phyloP scores from a whole-genome alignment of 2,797 vertebrate species.

The Sebastes wilsoni region DNA sequence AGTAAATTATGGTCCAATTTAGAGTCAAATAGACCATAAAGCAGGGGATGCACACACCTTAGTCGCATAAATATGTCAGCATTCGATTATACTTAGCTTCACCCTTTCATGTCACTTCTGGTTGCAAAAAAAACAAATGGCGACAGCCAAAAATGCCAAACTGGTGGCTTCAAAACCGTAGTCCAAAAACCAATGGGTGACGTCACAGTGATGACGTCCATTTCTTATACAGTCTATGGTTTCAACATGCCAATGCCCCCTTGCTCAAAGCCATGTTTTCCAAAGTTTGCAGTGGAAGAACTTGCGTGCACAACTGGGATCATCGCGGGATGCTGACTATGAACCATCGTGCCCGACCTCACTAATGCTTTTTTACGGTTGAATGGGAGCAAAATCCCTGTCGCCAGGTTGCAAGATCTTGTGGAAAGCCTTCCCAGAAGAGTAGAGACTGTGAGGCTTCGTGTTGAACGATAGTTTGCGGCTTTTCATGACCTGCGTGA shows the following conservation, averaged over 20 bases:
- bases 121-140: no score
- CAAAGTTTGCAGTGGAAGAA: background rate
- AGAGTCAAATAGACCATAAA: no score
- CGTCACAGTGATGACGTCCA: rapidly evolving
- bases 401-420: background rate
- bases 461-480: background rate
- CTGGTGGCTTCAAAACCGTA: no score
- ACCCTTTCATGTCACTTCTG: no score
- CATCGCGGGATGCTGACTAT: background rate
- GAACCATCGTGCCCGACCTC: background rate
- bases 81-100: no score
- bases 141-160: no score
- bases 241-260: background rate
- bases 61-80: no score
- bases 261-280: background rate
- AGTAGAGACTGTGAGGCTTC: background rate
- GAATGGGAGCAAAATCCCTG: background rate
- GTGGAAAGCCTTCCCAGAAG: background rate
- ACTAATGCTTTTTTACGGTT: background rate
- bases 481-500: background rate
- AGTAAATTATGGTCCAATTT: no score
- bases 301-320: background rate
- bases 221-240: background rate
- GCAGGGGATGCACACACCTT: no score
- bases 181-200: no score